phyloP scores from a whole-genome alignment of 2,797 vertebrate genomes.

The Dendrocincla tyrannina region DNA sequence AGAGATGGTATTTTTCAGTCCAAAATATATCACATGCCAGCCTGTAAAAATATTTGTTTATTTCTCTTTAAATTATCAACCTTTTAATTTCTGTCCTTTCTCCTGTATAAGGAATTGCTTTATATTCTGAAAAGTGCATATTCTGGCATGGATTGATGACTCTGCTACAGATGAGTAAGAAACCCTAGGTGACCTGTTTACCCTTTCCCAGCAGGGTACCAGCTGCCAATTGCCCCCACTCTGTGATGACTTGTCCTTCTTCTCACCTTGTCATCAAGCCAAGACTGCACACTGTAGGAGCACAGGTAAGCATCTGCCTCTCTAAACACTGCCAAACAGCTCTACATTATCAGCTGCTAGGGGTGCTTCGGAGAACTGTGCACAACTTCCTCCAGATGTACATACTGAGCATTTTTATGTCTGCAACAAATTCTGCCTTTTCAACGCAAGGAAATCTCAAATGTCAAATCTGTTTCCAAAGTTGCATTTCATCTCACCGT shows the following conservation, averaged over 20 bases:
- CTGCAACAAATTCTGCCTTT: conserved; percentile 33
- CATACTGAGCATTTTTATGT: conserved; percentile 25
- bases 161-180: conserved; percentile 59
- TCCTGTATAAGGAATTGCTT: conserved; percentile 26
- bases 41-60: conserved; percentile 5
- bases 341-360: conserved; percentile 74
- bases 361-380: conserved; percentile 58
- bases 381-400: conserved; percentile 59
- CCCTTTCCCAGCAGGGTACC: conserved; percentile 72
- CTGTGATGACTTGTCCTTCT: conserved; percentile 77
- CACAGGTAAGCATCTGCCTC: conserved; percentile 81
- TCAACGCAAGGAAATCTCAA: conserved; percentile 19
- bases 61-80: conserved; percentile 55
- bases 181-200: conserved; percentile 75
- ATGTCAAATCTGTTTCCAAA: conserved; percentile 16
- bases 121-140: conserved; percentile 60
- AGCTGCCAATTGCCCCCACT: conserved; percentile 77
- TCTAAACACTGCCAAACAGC: conserved; percentile 77
- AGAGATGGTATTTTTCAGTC: neutral
- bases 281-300: conserved; percentile 73
- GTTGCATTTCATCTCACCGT: conserved; percentile 24
- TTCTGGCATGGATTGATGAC: conserved; percentile 69
- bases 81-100: conserved; percentile 56
- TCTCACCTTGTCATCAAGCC: conserved; percentile 80
- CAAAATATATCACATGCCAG: neutral